A percentile compares a stretch with the other conserved stretches of the same genome.
phyloP scores from a whole-genome alignment of 2,113 vertebrate genomes.

The Heterochromis multidens region DNA sequence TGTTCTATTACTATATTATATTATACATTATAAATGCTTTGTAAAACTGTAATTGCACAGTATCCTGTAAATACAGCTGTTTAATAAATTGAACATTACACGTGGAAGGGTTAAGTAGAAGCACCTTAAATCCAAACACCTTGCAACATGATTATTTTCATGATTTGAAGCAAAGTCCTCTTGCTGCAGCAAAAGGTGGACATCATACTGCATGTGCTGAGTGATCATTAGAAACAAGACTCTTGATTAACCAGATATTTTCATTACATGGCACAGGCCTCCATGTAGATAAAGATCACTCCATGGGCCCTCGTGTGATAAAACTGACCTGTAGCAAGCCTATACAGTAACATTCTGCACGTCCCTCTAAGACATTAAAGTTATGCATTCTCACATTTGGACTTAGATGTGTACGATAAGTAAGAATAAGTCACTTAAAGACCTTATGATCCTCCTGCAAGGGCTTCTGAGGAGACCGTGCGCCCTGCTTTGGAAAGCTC shows the following conservation, averaged over 20 bases:
- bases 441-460: background rate
- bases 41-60: background rate
- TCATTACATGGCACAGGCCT: background rate
- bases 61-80: background rate
- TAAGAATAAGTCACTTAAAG: background rate
- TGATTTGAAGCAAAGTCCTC: background rate
- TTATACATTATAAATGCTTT: background rate
- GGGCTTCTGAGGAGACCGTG: background rate
- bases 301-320: background rate
- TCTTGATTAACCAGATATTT: background rate
- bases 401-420: background rate
- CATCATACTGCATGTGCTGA: background rate
- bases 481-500: background rate
- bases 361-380: background rate
- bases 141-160: background rate
- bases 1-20: background rate
- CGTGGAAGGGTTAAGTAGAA: background rate
- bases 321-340: background rate
- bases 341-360: background rate
- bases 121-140: background rate
- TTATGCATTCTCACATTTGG: background rate
- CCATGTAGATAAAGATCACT: background rate
- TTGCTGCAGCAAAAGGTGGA: background rate
- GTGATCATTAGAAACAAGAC: background rate
- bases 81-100: background rate